These are phyloP conservation scores for Podarcis muralis DNA, from an alignment of 2,113 vertebrate species.

Conservation along the genomic window DNA sequence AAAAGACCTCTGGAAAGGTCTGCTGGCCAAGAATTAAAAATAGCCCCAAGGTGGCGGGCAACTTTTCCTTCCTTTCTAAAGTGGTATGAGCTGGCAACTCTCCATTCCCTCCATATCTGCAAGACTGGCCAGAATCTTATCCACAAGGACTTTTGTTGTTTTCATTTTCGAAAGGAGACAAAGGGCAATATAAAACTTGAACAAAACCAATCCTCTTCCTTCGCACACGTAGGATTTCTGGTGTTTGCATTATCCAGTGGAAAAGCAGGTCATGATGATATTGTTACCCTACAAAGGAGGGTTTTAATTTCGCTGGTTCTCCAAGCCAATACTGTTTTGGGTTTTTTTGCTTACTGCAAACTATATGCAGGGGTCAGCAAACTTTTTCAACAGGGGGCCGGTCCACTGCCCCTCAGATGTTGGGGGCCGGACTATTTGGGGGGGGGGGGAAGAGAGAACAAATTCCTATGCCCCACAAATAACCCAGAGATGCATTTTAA, in stretches of 20 bases:
- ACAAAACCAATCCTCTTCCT: background rate
- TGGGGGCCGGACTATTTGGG: too few species aligned
- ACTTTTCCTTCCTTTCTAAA: background rate
- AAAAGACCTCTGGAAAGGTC: background rate
- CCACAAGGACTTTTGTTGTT: background rate
- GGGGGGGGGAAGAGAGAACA: too few species aligned
- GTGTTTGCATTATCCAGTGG: background rate
- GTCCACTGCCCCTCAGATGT: too few species aligned
- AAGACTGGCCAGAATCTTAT: slow-evolving; percentile 25
- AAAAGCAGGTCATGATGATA: background rate
- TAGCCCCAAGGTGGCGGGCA: slow-evolving; percentile 3
- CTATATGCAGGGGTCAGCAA: too few species aligned
- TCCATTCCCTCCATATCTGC: slow-evolving; percentile 31
- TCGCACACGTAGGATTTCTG: background rate
- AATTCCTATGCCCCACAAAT: too few species aligned
- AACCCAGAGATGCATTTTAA: too few species aligned
- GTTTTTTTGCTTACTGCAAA: background rate
- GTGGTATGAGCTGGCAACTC: slow-evolving; percentile 41
- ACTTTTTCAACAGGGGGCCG: too few species aligned
- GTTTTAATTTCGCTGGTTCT: too few species aligned
- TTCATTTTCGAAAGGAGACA: background rate
- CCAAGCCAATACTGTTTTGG: too few species aligned
- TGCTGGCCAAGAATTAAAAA: background rate
- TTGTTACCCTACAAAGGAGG: too few species aligned
- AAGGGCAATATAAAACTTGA: background rate